Evolutionary conservation across 2,113 vertebrate species (phyloP).

Genomic region (Abramis brama): DNA sequence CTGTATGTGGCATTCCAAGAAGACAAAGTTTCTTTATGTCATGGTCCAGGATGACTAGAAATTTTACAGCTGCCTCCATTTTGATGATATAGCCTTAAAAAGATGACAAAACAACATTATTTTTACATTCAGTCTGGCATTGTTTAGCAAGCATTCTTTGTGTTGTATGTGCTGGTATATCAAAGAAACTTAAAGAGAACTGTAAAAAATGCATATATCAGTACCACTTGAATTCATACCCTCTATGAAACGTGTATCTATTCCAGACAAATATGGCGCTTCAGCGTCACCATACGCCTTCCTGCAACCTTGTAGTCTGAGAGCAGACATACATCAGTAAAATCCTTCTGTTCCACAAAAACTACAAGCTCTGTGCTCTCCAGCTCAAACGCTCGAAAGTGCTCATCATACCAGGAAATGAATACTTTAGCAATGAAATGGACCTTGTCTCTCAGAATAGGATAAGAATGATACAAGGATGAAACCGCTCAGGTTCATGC

Average conservation of each 20-base stretch:
- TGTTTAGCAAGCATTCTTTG: neutral
- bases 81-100: slow-evolving; percentile 30
- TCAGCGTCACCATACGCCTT: slow-evolving; percentile 15
- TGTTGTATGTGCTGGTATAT: too few relatives aligned
- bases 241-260: neutral
- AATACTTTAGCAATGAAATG: slow-evolving; percentile 19
- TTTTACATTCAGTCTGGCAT: slow-evolving; percentile 19
- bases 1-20: slow-evolving; percentile 27
- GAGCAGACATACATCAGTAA: neutral
- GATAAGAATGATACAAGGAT: too few relatives aligned
- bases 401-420: slow-evolving; percentile 12
- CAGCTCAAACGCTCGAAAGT: slow-evolving; percentile 2
- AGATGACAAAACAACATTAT: slow-evolving; percentile 16
- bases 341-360: slow-evolving; percentile 18
- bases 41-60: slow-evolving; percentile 14
- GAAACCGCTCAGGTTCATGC: neutral
- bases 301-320: slow-evolving; percentile 18
- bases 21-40: slow-evolving; percentile 38
- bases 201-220: neutral
- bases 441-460: neutral
- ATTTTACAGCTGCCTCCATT: slow-evolving; percentile 35
- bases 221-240: neutral
- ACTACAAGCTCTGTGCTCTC: neutral
- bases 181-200: neutral
- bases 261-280: slow-evolving; percentile 13